These are phyloP conservation scores for Tokudaia tokunoshimensis DNA, from an alignment of 2,797 vertebrate genomes.

Conservation along the genomic window DNA sequence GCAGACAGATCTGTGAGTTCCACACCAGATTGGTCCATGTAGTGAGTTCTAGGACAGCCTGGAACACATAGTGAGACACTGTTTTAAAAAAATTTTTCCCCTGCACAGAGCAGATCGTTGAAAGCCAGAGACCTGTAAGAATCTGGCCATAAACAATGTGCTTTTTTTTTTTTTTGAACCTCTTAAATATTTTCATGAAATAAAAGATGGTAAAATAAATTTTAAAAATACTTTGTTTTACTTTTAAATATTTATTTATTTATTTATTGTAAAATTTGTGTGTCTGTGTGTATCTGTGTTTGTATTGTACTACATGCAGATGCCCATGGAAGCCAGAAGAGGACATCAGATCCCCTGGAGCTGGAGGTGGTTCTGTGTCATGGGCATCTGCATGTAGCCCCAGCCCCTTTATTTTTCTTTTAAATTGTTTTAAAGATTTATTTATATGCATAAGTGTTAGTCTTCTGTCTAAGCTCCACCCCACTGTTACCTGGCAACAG, in stretches of 20 bases:
- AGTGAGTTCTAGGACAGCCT: background rate
- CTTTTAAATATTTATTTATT: background rate
- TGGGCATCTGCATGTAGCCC: too few species aligned
- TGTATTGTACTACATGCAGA: background rate
- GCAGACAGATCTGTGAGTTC: background rate
- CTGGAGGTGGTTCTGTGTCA: too few species aligned
- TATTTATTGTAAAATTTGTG: background rate
- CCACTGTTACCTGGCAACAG: too few species aligned
- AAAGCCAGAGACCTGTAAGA: background rate
- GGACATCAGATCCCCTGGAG: background rate
- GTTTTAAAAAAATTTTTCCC: background rate
- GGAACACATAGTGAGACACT: background rate
- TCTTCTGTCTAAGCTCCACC: background rate
- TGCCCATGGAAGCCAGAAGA: background rate
- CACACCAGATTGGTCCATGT: background rate
- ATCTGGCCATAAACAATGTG: background rate
- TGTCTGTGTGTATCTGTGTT: background rate
- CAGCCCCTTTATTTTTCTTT: background rate
- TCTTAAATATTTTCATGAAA: background rate
- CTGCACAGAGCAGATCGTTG: background rate
- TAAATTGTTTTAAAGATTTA: background rate
- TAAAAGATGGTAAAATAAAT: constrained; percentile 30
- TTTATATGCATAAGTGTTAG: background rate
- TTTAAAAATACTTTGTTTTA: background rate
- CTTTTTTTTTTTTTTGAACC: background rate